A percentile compares a stretch with the other conserved stretches of the same genome.
Evolutionary conservation across 2,113 vertebrate genomes (phyloP).

Genomic region (Sinosuthora webbiana): DNA sequence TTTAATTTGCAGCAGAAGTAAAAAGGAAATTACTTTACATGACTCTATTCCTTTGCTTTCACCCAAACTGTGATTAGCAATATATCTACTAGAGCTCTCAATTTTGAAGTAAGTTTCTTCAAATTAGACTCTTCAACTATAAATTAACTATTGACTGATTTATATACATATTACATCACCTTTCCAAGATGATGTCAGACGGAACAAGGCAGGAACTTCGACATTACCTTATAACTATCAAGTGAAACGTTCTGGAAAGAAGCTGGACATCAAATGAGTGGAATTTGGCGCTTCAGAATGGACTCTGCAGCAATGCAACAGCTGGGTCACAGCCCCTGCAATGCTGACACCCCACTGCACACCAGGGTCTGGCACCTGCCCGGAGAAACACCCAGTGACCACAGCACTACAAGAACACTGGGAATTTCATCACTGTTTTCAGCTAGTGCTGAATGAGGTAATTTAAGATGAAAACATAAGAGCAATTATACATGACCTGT

Average conservation of each 20-base stretch:
- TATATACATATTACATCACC: background rate
- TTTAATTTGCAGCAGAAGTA: background rate
- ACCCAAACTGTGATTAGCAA: background rate
- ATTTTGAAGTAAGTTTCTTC: background rate
- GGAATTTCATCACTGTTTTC: background rate
- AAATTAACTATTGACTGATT: background rate
- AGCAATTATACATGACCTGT: background rate
- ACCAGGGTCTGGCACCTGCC: background rate
- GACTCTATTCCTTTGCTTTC: background rate
- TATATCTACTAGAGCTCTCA: background rate
- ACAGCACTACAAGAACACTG: rapidly evolving
- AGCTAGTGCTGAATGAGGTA: background rate
- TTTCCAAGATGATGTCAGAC: background rate
- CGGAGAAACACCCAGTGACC: background rate
- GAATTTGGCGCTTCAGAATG: rapidly evolving
- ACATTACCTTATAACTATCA: background rate
- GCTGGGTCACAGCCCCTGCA: background rate
- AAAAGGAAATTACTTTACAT: background rate
- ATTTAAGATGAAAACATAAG: background rate
- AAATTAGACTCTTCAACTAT: background rate
- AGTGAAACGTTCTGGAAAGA: background rate
- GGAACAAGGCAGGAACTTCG: background rate
- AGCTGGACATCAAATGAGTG: background rate
- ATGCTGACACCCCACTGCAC: background rate
- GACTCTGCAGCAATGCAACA: background rate